Percentiles rank a stretch among this genome's conserved stretches.
phyloP scores from a whole-genome alignment of 2,888 invertebrate species.

The Rhimphoctona megacephalus region DNA sequence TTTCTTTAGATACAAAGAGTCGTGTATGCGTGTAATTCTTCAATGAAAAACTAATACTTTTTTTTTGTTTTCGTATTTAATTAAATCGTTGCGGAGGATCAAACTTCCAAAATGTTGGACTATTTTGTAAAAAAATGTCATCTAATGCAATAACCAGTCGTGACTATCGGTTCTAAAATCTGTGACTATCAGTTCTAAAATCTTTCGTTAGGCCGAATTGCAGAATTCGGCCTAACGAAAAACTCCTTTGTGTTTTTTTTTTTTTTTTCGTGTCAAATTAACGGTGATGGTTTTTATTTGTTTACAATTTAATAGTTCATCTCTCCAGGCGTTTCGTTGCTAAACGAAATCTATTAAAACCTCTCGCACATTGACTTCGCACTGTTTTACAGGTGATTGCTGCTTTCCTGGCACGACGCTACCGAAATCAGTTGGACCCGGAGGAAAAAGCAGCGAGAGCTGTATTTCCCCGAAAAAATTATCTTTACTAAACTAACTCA shows the following conservation, averaged over 20 bases:
- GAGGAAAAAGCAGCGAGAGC: slow-evolving; percentile 90
- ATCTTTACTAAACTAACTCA: slow-evolving; percentile 84
- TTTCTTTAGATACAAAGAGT: not conserved
- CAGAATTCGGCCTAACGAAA: not conserved
- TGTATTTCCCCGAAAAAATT: slow-evolving; percentile 88
- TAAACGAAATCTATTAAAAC: not conserved
- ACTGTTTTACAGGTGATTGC: slow-evolving; percentile 90
- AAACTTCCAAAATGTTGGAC: not conserved
- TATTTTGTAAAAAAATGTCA: not conserved
- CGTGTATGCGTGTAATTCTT: not conserved
- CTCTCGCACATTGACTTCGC: not conserved
- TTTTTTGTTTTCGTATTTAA: not conserved
- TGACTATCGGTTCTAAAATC: not conserved
- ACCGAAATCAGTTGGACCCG: slow-evolving; percentile 93
- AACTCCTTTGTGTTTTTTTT: not conserved
- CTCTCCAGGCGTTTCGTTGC: not conserved
- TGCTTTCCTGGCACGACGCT: slow-evolving; percentile 92
- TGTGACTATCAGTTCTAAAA: not conserved
- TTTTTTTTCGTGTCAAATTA: not conserved
- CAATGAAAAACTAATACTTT: not conserved
- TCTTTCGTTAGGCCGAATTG: not conserved
- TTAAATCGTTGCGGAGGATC: not conserved
- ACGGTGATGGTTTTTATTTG: slow-evolving; percentile 19
- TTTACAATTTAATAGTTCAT: not conserved
- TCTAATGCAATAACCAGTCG: not conserved